These are phyloP conservation scores for Neodiprion lecontei DNA, from an alignment of 1,140 invertebrate species.

Conservation along the genomic window DNA sequence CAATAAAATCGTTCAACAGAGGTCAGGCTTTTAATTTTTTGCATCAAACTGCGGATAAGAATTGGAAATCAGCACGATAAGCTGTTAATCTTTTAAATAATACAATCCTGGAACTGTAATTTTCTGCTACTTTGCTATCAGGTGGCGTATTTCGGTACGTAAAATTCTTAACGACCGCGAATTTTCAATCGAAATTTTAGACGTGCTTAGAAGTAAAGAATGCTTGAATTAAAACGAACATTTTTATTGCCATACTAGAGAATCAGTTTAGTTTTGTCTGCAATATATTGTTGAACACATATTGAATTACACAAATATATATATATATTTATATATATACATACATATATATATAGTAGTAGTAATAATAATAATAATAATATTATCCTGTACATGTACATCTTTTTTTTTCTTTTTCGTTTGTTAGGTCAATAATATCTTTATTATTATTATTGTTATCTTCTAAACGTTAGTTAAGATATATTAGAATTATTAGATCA, in stretches of 20 bases:
- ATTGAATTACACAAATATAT: constrained; percentile 38
- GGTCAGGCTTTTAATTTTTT: too few relatives aligned
- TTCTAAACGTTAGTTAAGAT: constrained; percentile 34
- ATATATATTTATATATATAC: constrained; percentile 21
- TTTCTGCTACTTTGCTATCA: too few relatives aligned
- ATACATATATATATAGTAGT: constrained; percentile 19
- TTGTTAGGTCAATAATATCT: constrained; percentile 28
- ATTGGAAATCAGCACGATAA: too few relatives aligned
- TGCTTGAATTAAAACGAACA: constrained; percentile 17
- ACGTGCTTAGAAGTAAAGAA: too few relatives aligned
- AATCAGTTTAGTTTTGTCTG: constrained; percentile 38
- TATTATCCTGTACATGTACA: constrained; percentile 37
- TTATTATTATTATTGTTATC: constrained; percentile 14
- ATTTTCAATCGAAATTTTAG: too few relatives aligned
- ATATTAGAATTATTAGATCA: constrained; percentile 6
- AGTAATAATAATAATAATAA: too few relatives aligned
- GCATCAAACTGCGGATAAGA: too few relatives aligned
- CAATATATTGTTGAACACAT: constrained; percentile 28
- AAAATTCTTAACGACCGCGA: too few relatives aligned
- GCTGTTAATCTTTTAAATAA: too few relatives aligned
- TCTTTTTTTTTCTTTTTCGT: constrained; percentile 15
- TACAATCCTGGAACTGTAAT: too few relatives aligned
- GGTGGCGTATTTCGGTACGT: too few relatives aligned
- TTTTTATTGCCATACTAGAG: constrained; percentile 34
- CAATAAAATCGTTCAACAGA: too few relatives aligned